Evolutionary conservation across 2,888 invertebrate genomes (phyloP).

Genomic region (Digitonthophagus gazella): DNA sequence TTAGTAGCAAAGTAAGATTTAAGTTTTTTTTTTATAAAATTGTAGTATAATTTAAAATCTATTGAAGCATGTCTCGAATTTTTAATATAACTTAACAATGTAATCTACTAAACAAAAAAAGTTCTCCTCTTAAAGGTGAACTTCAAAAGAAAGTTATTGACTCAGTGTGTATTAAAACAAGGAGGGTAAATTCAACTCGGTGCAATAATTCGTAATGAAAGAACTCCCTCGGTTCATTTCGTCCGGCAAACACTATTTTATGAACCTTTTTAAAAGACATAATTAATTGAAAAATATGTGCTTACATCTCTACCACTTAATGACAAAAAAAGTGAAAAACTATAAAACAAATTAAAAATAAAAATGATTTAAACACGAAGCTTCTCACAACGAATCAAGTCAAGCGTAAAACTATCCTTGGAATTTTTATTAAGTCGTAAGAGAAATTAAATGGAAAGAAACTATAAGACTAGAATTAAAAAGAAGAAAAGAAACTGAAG

Average conservation of each 20-base stretch:
- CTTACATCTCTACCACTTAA: too few relatives aligned
- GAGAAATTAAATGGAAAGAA: too few relatives aligned
- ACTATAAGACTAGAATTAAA: too few relatives aligned
- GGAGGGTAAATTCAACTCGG: background rate
- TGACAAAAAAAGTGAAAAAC: too few relatives aligned
- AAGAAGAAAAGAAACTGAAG: too few relatives aligned
- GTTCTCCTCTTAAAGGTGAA: background rate
- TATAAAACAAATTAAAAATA: too few relatives aligned
- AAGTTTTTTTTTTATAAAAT: too few relatives aligned
- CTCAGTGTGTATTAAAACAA: background rate
- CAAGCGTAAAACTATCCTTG: too few relatives aligned
- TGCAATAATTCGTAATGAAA: background rate
- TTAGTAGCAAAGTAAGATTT: too few relatives aligned
- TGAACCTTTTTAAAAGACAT: background rate
- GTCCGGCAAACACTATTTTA: background rate
- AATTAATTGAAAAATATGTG: background rate
- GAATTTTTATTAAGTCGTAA: too few relatives aligned
- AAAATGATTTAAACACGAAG: too few relatives aligned
- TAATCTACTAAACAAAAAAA: background rate
- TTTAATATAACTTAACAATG: background rate
- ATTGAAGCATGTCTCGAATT: background rate
- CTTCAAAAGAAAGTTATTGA: background rate
- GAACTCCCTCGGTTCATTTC: background rate
- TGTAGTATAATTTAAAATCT: background rate
- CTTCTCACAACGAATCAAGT: too few relatives aligned